These are phyloP conservation scores for Mallotus villosus DNA, from an alignment of 2,797 vertebrate genomes.

Conservation along the genomic window DNA sequence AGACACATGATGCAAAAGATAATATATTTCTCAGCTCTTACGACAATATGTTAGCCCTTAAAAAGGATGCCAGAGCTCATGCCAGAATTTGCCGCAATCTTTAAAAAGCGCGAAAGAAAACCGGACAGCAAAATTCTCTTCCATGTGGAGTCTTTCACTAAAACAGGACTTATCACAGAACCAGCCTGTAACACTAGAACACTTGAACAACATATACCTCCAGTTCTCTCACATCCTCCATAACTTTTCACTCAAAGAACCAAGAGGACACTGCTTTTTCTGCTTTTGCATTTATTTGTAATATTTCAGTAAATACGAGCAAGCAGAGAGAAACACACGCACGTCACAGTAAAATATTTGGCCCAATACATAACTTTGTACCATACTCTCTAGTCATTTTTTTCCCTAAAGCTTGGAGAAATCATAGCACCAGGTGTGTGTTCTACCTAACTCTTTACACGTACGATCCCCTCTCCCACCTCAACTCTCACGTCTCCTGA, in stretches of 20 bases:
- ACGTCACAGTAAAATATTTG: constrained; percentile 87
- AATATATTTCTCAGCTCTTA: constrained; percentile 70
- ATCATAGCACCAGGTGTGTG: constrained; percentile 79
- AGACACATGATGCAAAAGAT: constrained; percentile 53
- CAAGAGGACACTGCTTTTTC: constrained; percentile 75
- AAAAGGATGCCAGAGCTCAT: constrained; percentile 60
- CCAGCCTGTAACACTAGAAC: constrained; percentile 44
- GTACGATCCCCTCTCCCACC: constrained; percentile 53
- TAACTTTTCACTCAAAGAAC: constrained; percentile 66
- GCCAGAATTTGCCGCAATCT: constrained; percentile 61
- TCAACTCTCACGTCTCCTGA: not conserved
- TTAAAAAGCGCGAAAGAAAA: constrained; percentile 55
- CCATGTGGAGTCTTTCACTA: constrained; percentile 72
- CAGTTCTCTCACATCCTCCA: constrained; percentile 46
- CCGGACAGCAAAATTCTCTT: constrained; percentile 70
- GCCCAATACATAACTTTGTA: constrained; percentile 79
- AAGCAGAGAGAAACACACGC: constrained; percentile 93
- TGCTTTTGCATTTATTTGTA: constrained; percentile 92
- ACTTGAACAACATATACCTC: constrained; percentile 58
- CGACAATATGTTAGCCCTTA: constrained; percentile 59
- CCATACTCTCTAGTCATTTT: constrained; percentile 66
- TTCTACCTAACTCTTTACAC: constrained; percentile 72
- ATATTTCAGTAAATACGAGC: constrained; percentile 86
- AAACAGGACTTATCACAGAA: constrained; percentile 40
- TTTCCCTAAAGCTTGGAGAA: constrained; percentile 68